phyloP scores from a whole-genome alignment of 2,888 invertebrate species.

The Habrosyne pyritoides region DNA sequence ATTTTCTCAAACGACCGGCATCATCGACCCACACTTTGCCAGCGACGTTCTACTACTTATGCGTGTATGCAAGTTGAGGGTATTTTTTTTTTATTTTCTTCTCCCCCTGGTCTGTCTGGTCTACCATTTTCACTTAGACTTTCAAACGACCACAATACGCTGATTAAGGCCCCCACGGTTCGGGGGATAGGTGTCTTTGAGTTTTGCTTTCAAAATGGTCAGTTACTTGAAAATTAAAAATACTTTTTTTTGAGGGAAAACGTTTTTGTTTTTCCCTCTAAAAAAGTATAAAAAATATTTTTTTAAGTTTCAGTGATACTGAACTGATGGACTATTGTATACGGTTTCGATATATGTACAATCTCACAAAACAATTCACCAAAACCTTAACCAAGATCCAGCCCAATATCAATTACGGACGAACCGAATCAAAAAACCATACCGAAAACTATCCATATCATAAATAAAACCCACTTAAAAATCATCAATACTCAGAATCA shows the following conservation, averaged over 20 bases:
- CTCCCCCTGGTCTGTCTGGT: conserved; percentile 76
- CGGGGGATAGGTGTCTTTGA: conserved; percentile 10
- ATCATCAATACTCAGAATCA: conserved; percentile 58
- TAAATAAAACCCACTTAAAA: conserved; percentile 32
- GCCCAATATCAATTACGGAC: neutral
- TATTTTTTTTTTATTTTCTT: conserved; percentile 72
- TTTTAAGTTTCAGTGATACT: no score
- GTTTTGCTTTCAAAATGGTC: conserved; percentile 1
- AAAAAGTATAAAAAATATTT: no score
- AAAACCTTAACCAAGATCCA: neutral
- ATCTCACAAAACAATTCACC: no score
- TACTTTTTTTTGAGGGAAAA: neutral
- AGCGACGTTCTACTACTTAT: conserved; percentile 60
- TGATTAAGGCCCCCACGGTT: conserved; percentile 59
- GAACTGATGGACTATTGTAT: no score
- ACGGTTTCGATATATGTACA: no score
- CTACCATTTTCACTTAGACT: conserved; percentile 67
- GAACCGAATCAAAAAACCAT: conserved; percentile 6
- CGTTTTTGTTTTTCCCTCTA: neutral
- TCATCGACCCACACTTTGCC: conserved; percentile 25
- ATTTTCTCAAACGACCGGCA: neutral
- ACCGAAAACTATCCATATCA: conserved; percentile 25
- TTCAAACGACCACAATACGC: conserved; percentile 70
- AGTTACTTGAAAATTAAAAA: neutral
- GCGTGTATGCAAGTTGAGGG: conserved; percentile 72